Evolutionary conservation across 2,113 vertebrate species (phyloP), one percentile per base, ranked within the genome.

Genomic region (Pundamilia nyererei): DNA sequence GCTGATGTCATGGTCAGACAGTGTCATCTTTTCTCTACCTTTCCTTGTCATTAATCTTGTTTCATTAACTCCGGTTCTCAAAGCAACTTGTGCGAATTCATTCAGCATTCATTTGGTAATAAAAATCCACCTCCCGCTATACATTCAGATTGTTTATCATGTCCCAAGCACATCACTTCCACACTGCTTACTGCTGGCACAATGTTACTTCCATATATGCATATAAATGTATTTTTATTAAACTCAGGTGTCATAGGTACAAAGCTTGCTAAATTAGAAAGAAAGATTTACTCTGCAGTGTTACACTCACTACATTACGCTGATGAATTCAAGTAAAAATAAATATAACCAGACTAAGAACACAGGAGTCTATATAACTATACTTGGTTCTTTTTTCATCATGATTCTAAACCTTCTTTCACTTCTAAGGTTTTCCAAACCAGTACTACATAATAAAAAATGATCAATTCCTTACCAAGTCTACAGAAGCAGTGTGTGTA

Each of bases 1-100:
- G 40, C 70, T 89, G 87, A 88, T 85, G 86, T 83, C 81, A 85
- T 38, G 10, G 60, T 14, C 7, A 19, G 84, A 77, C 17, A 45
- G 33, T 24, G 5, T 26, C 19, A 87, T 70, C 49, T 62, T 31
- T 75, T 75, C 21, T 17, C 40, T 49, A 6, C 49, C 38, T 84
- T 26, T 60, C 19, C 47, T 17, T 38, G 4, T 31, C n/a, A 6
- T 9, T 45, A 35, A 62, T 26, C 13, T 42, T 42, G 21, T 42
- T 21, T 21, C 1, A 12, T 33, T 9, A 8, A 14, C 65, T 54
- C 35, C 5, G 55, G 15, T 49, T 1, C 38, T 68, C 79, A 26
- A 19, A 33, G 17, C 21, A 4, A 29, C 45, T 9, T 31, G 21
- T 2, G 55, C 51, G 49, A 21, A 54, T 55, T 29, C 38, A 38